Conservation (phyloP, 92 coral and sea anemone species). For the Zoanthus sansibaricus region DNA sequence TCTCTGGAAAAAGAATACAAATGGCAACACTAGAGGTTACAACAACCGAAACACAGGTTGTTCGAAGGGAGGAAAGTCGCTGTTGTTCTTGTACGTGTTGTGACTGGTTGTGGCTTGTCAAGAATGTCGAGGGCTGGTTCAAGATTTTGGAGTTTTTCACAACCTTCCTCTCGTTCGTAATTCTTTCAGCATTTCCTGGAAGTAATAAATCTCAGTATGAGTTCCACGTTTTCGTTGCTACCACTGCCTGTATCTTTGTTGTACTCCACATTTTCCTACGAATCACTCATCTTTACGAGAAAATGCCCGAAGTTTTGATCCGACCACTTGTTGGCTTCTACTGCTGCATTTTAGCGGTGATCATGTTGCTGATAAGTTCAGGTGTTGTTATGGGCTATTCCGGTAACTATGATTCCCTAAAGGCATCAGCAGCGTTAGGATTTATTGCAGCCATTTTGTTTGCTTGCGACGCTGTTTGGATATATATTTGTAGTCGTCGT, state of each 20-base stretch:
- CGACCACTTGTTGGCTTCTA: conserved; percentile 74
- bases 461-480: conserved; percentile 70
- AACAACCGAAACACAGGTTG: conserved; percentile 48
- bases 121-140: conserved; percentile 82
- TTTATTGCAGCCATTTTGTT: conserved; percentile 80
- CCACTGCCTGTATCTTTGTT: conserved; percentile 84
- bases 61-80: conserved; percentile 45
- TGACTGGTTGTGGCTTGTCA: conserved; percentile 78
- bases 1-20: background rate
- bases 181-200: conserved; percentile 65
- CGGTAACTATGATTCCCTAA: background rate
- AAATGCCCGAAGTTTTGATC: conserved; percentile 78
- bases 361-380: conserved; percentile 76
- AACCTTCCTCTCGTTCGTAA: conserved; percentile 77
- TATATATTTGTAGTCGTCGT: conserved; percentile 71
- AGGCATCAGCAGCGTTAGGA: conserved; percentile 83
- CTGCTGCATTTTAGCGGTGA: conserved; percentile 65
- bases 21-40: conserved; percentile 31
- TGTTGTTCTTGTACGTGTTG: conserved; percentile 66
- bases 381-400: conserved; percentile 71
- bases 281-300: conserved; percentile 83
- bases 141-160: conserved; percentile 74
- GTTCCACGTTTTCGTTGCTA: conserved; percentile 85
- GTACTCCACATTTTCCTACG: conserved; percentile 84
- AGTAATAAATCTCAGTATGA: conserved; percentile 76